Conservation (phyloP, 2,888 invertebrate genomes). For the Acrocyrtus sp. region DNA sequence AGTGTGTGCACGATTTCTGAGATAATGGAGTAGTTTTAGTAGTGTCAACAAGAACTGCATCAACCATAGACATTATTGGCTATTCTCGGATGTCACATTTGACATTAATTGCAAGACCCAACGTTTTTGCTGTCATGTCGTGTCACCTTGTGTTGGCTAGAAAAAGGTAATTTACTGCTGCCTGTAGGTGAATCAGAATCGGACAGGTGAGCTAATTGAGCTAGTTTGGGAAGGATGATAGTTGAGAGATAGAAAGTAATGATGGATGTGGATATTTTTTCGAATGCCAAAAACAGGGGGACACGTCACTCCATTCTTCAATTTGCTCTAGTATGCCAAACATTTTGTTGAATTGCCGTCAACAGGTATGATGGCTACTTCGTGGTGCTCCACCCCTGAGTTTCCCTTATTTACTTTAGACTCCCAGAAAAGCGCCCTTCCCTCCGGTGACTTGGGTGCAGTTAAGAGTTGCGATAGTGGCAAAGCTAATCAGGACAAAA, state of each 20-base stretch:
- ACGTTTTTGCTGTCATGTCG: too few relatives aligned
- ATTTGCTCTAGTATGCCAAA: neutral
- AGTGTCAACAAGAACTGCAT: too few relatives aligned
- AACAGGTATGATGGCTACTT: constrained; percentile 15
- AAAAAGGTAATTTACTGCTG: too few relatives aligned
- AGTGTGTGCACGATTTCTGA: too few relatives aligned
- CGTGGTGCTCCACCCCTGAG: constrained; percentile 22
- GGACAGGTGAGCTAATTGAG: constrained; percentile 10
- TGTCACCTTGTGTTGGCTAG: too few relatives aligned
- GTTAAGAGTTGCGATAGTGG: neutral
- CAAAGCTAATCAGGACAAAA: neutral
- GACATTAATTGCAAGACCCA: neutral
- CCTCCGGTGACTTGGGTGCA: neutral
- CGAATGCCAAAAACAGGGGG: neutral
- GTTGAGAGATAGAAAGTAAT: neutral
- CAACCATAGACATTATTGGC: too few relatives aligned
- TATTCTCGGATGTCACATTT: neutral
- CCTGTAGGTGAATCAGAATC: too few relatives aligned
- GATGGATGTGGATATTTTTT: constrained; percentile 11
- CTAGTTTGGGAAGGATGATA: constrained; percentile 3
- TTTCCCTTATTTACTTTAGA: neutral
- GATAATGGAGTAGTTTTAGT: too few relatives aligned
- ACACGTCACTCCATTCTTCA: neutral
- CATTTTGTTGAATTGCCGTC: neutral
- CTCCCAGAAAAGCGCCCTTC: neutral